A percentile compares a stretch with the other conserved stretches of the same genome.
Conservation (phyloP, 2,113 vertebrate genomes). For the Leucopsar rothschildi region DNA sequence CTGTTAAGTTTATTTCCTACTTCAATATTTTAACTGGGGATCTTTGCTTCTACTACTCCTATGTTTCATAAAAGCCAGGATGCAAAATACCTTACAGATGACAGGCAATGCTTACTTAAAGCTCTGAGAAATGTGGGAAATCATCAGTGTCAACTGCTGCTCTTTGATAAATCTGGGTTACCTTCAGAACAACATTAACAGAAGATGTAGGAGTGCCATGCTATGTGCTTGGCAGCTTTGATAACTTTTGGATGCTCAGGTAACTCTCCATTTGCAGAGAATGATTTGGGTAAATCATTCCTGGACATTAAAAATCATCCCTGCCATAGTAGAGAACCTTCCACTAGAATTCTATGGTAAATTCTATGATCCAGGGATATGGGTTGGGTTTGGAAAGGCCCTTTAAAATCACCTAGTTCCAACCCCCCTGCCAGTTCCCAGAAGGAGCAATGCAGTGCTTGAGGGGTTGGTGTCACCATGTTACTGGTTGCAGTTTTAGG, state of each 20-base stretch:
- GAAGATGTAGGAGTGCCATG: neutral
- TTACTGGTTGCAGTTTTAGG: neutral
- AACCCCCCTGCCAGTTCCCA: neutral
- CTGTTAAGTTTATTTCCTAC: neutral
- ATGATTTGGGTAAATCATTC: neutral
- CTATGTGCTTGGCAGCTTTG: neutral
- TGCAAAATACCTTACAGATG: neutral
- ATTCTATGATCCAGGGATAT: neutral
- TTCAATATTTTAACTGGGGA: neutral
- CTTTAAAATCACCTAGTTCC: neutral
- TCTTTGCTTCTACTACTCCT: neutral
- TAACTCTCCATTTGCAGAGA: neutral
- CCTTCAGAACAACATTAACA: neutral
- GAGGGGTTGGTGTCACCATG: neutral
- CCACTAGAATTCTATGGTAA: neutral
- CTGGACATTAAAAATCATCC: neutral
- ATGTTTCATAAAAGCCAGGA: rapidly evolving
- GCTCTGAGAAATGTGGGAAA: neutral
- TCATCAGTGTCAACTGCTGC: neutral
- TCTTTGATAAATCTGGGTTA: neutral
- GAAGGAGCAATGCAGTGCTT: neutral
- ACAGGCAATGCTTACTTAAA: neutral
- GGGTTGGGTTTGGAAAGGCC: neutral
- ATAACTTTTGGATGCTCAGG: neutral
- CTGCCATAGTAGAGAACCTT: neutral